Base-by-base conservation (phyloP, 53 echinoderm and acorn worm genomes). In the Luidia sarsii region DNA sequence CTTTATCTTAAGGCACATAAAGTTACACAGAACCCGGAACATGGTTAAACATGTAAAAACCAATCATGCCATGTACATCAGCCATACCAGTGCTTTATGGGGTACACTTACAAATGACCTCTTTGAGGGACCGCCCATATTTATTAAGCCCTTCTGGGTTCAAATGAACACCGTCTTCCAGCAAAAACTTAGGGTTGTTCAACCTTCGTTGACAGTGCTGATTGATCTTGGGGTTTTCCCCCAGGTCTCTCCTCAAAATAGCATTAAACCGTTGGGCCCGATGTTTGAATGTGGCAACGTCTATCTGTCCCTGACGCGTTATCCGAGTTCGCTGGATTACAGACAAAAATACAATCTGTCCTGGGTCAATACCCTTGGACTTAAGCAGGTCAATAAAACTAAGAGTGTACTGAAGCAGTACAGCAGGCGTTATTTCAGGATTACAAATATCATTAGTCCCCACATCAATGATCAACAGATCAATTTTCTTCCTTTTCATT, bases 211-310 rank as follows among this genome's bases (percentile, higher is more conserved):
- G 70, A 20, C 51, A 35, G 35, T 54, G 36, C 22, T 51, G 71
- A 2, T 19, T 5, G 23, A 53, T 54, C 15, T 22, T 53, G n/a
- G 53, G 37, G 22, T 52, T 18, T 1, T 33, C 70, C 20, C 21
- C 3, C 10, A 70, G 36, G 1, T 70, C 70, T 37, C 70, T 50
- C 6, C 22, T 15, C 10, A 70, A 9, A 14, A 70, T 50, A 3
- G 23, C 28, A 52, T 70, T 70, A 7, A 70, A 50, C 22, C 52
- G 50, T 18, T 30, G 16, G 23, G 29, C 70, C 70, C 70, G 70
- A 50, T 70, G 70, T 32, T 51, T 70, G 50, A 70, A 70, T 70
- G 70, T 70, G 70, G 70, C 36, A 16, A 70, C 50, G 22, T 70
- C 34, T 19, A 70, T 34, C 70, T 70, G 70, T 9, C 70, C 52